Conservation (phyloP, 2,888 invertebrate species). For the Caenorhabditis parvicauda region DNA sequence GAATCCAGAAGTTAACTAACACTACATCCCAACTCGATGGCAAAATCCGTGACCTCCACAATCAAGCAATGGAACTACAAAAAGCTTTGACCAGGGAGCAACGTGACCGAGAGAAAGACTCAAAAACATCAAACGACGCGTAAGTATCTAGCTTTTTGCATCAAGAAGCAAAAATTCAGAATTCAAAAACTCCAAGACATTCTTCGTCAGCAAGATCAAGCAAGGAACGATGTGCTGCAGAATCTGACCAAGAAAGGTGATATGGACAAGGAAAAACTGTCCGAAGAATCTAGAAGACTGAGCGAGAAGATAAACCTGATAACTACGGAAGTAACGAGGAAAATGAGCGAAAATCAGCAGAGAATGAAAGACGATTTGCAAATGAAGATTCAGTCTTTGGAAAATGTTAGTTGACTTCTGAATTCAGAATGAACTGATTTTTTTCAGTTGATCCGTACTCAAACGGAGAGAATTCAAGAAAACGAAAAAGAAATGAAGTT, state of each 20-base stretch:
- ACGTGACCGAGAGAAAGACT: constrained; percentile 47
- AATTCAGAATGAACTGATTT: constrained; percentile 4
- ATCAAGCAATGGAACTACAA: constrained; percentile 50
- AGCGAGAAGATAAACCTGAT: constrained; percentile 56
- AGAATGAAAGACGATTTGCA: constrained; percentile 50
- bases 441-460: constrained; percentile 44
- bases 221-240: constrained; percentile 48
- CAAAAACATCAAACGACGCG: constrained; percentile 40
- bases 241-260: constrained; percentile 51
- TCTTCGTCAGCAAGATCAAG: constrained; percentile 50
- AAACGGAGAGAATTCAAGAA: constrained; percentile 37
- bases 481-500: constrained; percentile 44
- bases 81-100: constrained; percentile 48
- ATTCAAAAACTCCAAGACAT: constrained; percentile 51
- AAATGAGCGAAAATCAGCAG: constrained; percentile 46
- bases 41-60: constrained; percentile 54
- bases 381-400: constrained; percentile 25
- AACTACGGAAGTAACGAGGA: constrained; percentile 51
- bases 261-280: constrained; percentile 49
- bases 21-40: constrained; percentile 50
- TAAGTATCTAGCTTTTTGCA: constrained; percentile 19
- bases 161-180: constrained; percentile 34
- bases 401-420: constrained; percentile 23
- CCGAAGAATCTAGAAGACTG: constrained; percentile 51
- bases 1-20: constrained; percentile 46